A percentile compares a stretch with the other conserved stretches of the same genome.
Evolutionary conservation across 1,140 invertebrate genomes (phyloP).

Genomic region (Mya arenaria): DNA sequence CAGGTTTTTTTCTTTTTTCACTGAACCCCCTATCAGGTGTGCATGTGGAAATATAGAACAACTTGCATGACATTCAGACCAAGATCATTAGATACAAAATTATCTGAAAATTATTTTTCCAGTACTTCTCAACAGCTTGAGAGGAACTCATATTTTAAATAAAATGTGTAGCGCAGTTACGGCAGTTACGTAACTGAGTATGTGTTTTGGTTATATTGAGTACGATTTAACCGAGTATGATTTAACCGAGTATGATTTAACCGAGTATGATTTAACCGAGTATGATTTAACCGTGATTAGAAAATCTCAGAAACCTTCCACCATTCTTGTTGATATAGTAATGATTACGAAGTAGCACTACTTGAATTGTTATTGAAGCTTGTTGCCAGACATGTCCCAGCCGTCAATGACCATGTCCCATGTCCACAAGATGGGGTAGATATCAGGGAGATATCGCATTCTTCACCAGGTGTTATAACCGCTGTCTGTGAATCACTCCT

Average conservation of each 20-base stretch:
- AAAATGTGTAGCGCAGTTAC: too few species aligned
- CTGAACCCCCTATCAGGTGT: neutral
- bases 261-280: neutral
- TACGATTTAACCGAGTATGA: too few species aligned
- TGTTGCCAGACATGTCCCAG: neutral
- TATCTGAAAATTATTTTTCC: neutral
- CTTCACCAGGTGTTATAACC: neutral
- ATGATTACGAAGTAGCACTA: neutral
- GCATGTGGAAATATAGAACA: neutral
- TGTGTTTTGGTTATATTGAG: too few species aligned
- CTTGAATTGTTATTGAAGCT: neutral
- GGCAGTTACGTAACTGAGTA: too few species aligned
- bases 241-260: too few species aligned
- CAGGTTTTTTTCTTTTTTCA: neutral
- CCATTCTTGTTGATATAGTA: neutral
- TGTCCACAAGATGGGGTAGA: neutral
- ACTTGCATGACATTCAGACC: neutral
- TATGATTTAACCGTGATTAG: neutral
- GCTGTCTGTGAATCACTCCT: neutral
- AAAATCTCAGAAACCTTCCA: neutral
- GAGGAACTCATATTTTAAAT: too few species aligned
- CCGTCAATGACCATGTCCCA: neutral
- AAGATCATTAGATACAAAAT: too few species aligned
- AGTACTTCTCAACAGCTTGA: too few species aligned
- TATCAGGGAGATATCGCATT: neutral